Evolutionary conservation across 1,140 invertebrate species (phyloP).

Genomic region (Trichogramma pretiosum): DNA sequence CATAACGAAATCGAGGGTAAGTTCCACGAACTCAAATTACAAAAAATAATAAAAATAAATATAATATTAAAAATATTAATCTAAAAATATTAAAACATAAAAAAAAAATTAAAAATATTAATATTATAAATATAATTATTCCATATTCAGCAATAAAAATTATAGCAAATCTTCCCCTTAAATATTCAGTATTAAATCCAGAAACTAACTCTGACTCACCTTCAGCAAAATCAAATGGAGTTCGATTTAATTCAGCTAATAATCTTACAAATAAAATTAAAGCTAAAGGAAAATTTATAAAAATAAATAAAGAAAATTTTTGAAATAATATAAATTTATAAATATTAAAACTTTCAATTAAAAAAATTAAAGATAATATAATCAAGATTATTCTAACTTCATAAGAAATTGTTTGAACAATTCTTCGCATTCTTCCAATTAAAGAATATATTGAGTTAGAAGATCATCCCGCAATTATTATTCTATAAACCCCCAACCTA

Average conservation of each 20-base stretch:
- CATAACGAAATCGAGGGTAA: slow-evolving; percentile 16
- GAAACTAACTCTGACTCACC: slow-evolving; percentile 63
- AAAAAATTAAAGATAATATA: slow-evolving; percentile 47
- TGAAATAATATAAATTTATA: slow-evolving; percentile 34
- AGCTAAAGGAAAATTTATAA: slow-evolving; percentile 44
- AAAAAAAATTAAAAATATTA: neutral
- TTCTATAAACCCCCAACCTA: slow-evolving; percentile 50
- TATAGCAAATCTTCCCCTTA: slow-evolving; percentile 53
- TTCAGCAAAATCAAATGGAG: slow-evolving; percentile 67
- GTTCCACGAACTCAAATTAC: neutral
- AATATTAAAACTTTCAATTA: slow-evolving; percentile 33
- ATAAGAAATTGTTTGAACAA: slow-evolving; percentile 61
- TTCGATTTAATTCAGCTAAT: slow-evolving; percentile 63
- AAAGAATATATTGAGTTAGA: slow-evolving; percentile 56
- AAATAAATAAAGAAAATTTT: slow-evolving; percentile 43
- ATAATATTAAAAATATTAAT: neutral
- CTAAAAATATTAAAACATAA: neutral
- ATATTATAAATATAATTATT: slow-evolving; percentile 53
- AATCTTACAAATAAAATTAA: slow-evolving; percentile 50
- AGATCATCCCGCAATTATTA: slow-evolving; percentile 53
- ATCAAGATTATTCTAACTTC: slow-evolving; percentile 53
- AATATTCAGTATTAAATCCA: slow-evolving; percentile 64
- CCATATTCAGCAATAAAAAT: slow-evolving; percentile 65
- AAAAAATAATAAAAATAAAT: neutral
- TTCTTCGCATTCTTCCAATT: slow-evolving; percentile 51